Conservation (phyloP, 2,797 vertebrate genomes). For the Lagorchestes hirsutus region DNA sequence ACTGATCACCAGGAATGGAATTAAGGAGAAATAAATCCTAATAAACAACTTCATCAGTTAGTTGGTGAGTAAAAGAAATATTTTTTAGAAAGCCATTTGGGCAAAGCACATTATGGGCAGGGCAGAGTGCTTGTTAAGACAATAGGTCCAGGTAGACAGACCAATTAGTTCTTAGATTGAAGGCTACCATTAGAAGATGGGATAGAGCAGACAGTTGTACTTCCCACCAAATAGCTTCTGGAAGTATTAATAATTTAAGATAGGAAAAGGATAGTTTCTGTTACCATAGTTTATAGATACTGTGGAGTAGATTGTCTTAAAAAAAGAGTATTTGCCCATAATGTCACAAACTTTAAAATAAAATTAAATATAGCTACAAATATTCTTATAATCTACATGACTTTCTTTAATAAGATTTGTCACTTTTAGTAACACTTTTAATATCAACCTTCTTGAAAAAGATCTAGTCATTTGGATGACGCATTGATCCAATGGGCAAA, state of each 20-base stretch:
- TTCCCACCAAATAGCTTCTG: slow-evolving; percentile 1
- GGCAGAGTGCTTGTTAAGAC: slow-evolving; percentile 6
- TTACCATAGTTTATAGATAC: neutral
- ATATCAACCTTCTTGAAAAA: neutral
- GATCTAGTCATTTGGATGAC: neutral
- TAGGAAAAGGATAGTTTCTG: neutral
- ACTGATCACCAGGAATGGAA: neutral
- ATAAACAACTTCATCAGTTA: neutral
- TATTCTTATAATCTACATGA: too few species aligned
- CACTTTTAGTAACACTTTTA: neutral
- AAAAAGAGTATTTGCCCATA: slow-evolving; percentile 1
- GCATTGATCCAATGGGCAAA: neutral
- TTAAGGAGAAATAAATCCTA: neutral
- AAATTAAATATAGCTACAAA: neutral
- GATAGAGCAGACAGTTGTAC: neutral
- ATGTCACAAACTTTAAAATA: neutral
- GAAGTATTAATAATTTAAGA: neutral
- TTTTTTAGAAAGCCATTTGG: neutral
- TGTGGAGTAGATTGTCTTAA: neutral
- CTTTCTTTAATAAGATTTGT: too few species aligned
- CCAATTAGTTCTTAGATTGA: slow-evolving; percentile 7
- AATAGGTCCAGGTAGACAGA: neutral
- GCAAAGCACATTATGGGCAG: neutral
- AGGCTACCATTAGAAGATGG: neutral
- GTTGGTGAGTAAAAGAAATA: neutral